Evolutionary conservation across 2,113 vertebrate species (phyloP), one percentile per base, ranked within the genome.

Genomic region (Origma solitaria): DNA sequence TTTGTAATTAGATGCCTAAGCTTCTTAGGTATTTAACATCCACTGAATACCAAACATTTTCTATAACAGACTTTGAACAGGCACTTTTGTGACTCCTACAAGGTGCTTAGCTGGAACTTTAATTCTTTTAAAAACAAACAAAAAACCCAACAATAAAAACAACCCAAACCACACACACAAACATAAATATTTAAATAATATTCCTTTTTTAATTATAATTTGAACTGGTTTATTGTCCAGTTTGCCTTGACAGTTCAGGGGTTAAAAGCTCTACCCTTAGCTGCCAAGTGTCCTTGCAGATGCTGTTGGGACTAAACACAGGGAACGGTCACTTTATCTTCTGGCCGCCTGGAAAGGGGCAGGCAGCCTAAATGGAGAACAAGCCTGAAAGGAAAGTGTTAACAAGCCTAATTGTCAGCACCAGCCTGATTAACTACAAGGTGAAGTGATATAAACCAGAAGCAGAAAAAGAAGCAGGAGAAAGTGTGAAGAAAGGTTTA

Each of bases 331-430:
- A 31, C 6, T 4, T 90, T 76, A 62, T 73, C 47, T 88, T 66
- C 68, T 53, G 37, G n/a, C 27, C 87, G n/a, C 9, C 4, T 81
- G 62, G 33, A 92, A 56, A 0, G 1, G 47, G 40, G 9, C 58
- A 80, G 31, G n/a, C 50, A 72, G 61, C n/a, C 50, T 80, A 90
- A 69, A 25, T 69, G 45, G 57, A 80, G n/a, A 76, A 54, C 33
- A 42, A 89, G 12, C 9, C 53, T 82, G 66, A 92, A 94, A 79
- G 25, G 57, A 68, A 69, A 35, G 66, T 65, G 73, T 90, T 85
- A 95, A 82, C 75, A 88, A 93, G 78, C 50, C 22, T 92, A 86
- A 97, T 94, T 92, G 75, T 72, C 89, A 92, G 65, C 44, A 81
- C 17, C 49, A 71, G 57, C 30, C 66, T 92, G 82, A 90, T 88